Base-by-base conservation (phyloP, 2,888 invertebrate species). In the Parelbella ahira region DNA sequence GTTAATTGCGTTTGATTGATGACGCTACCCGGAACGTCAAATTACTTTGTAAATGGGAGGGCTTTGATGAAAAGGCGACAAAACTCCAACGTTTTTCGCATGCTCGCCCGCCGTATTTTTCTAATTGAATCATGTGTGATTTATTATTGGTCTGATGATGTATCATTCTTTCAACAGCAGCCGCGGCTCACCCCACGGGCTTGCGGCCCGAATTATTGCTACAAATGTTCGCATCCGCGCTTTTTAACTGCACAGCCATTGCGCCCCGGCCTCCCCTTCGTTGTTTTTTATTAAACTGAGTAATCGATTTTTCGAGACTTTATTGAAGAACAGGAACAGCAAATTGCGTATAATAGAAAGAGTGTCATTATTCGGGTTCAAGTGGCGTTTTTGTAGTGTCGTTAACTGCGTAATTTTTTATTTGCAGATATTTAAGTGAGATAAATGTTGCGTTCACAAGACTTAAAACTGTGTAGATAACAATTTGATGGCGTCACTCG, bases 111-210 rank as follows among this genome's bases (percentile, higher is more conserved):
- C 63, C 60, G 76, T 79, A 76, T 83, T 83, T 80, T 84, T 86
- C 86, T 86, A 87, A 87, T 87, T 87, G 86, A 87, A 86, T 83
- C 84, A 80, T 78, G 66, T 80, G 83, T 87, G 86, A 87, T 87
- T 87, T 87, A 87, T 86, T 81, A 83, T 83, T 81, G 84, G 82
- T 77, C 63, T 84, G 87, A 86, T 87, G 87, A 87, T 87, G 87
- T 79, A 86, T 87, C 84, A 86, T 86, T 84, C 84, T 86, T 83
- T 86, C 86, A 86, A 68, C 76, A 70, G 67, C 86, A 86, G 76
- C 82, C 82, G 84, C 53, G 80, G 71, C 79, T 65, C 78, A 73
- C 82, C 83, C 82, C 72, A 73, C 63, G 63, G 67, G 72, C 68
- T 79, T 80, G 79, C 58, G 80, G 82, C 64, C 68, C 78, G 64